Conservation (phyloP, 2,797 vertebrate species). For the Characodon lateralis region DNA sequence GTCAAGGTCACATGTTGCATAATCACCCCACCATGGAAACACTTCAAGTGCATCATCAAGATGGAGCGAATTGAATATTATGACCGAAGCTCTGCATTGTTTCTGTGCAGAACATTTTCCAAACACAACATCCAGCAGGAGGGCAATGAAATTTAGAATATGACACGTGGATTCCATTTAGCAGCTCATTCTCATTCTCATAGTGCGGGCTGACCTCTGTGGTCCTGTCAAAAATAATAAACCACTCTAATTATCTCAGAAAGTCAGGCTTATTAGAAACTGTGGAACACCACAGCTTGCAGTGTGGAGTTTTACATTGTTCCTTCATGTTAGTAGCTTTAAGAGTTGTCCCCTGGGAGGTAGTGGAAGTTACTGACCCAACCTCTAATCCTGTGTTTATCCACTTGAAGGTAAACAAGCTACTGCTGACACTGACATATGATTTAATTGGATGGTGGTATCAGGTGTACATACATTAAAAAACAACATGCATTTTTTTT, state of each 20-base stretch:
- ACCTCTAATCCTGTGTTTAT: slow-evolving; percentile 5
- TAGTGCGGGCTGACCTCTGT: not conserved
- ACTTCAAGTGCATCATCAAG: not conserved
- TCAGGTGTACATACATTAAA: not conserved
- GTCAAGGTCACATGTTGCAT: not conserved
- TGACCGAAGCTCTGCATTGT: not conserved
- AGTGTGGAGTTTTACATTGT: not conserved
- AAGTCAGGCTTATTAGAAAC: slow-evolving; percentile 4
- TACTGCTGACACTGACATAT: not conserved
- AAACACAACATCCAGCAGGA: not conserved
- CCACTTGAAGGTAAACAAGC: slow-evolving; percentile 5
- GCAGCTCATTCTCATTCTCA: slow-evolving; percentile 1
- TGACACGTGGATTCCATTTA: not conserved
- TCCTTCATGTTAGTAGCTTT: not conserved
- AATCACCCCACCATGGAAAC: not conserved
- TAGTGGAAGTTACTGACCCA: not conserved
- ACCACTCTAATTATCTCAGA: slow-evolving; percentile 9
- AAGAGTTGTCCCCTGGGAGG: not conserved
- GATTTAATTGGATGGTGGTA: not conserved
- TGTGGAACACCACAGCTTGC: not conserved
- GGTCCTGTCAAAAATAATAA: slow-evolving; percentile 8
- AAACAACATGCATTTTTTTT: not conserved
- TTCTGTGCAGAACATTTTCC: not conserved
- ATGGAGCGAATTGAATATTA: not conserved
- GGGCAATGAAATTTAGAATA: not conserved